A percentile compares a stretch with the other conserved stretches of the same genome.
phyloP scores from a whole-genome alignment of 2,888 invertebrate genomes.

The Coleophora deauratella region DNA sequence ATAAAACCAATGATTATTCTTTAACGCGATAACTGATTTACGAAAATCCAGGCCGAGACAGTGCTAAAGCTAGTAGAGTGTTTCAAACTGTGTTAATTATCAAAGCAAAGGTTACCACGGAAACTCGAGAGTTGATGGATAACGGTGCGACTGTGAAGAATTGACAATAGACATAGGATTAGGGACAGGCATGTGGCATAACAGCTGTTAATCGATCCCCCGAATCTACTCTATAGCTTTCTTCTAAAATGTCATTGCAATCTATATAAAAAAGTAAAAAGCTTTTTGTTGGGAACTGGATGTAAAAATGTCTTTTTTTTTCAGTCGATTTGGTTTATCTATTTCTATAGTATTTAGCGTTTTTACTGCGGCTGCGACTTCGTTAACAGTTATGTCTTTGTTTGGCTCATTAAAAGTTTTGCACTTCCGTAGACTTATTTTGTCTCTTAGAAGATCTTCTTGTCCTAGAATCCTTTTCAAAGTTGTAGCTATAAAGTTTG shows the following conservation, averaged over 20 bases:
- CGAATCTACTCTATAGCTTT: constrained; percentile 1
- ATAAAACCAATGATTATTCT: constrained; percentile 41
- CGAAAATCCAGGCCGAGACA: constrained; percentile 43
- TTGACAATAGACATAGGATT: constrained; percentile 28
- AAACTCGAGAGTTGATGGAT: constrained; percentile 38
- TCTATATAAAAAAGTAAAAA: constrained; percentile 6
- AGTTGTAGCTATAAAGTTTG: too few relatives aligned
- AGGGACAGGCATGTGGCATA: constrained; percentile 39
- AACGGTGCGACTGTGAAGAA: constrained; percentile 40
- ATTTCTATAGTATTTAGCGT: too few relatives aligned
- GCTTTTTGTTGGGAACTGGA: background rate
- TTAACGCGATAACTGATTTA: constrained; percentile 61
- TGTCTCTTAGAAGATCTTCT: too few relatives aligned
- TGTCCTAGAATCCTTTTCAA: too few relatives aligned
- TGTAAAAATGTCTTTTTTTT: background rate
- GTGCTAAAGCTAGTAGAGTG: constrained; percentile 54
- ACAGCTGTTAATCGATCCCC: constrained; percentile 29
- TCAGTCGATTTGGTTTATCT: background rate
- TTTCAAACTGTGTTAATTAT: constrained; percentile 59
- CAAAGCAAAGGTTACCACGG: constrained; percentile 45
- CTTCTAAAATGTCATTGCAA: constrained; percentile 4
- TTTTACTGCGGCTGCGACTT: too few relatives aligned
- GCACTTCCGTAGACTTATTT: too few relatives aligned
- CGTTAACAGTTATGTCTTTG: too few relatives aligned
- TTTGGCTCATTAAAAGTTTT: too few relatives aligned